Evolutionary conservation across 2,113 vertebrate genomes (phyloP).

Genomic region (Notothenia coriiceps): DNA sequence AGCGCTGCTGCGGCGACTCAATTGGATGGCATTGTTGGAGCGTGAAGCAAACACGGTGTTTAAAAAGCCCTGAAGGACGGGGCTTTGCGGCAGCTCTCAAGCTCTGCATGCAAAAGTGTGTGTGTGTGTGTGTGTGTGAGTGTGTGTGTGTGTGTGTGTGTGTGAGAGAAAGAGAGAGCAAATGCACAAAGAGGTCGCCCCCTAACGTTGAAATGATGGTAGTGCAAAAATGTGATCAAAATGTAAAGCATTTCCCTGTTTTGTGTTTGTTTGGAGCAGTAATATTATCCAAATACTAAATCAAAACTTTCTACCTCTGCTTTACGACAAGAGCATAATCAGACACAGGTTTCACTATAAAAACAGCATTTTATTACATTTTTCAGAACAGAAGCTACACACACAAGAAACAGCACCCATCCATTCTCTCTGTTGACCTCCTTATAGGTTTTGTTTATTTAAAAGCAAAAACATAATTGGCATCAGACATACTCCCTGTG

Average conservation of each 20-base stretch:
- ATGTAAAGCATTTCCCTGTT: too few relatives aligned
- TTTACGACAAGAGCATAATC: neutral
- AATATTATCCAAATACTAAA: too few relatives aligned
- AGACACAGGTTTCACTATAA: conserved; percentile 20
- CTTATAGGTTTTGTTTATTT: neutral
- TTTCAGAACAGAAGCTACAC: conserved; percentile 46
- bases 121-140: conserved; percentile 1
- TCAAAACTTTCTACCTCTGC: neutral
- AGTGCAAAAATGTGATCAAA: conserved; percentile 33
- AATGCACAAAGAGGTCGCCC: conserved; percentile 61
- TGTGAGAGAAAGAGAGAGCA: conserved; percentile 3
- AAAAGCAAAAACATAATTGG: conserved; percentile 14
- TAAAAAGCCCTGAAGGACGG: conserved; percentile 67
- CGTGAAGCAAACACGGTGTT: conserved; percentile 65
- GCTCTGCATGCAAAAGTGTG: conserved; percentile 3
- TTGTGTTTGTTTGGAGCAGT: too few relatives aligned
- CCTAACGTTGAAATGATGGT: conserved; percentile 38
- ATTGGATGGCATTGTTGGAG: conserved; percentile 53
- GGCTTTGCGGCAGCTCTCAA: conserved; percentile 76
- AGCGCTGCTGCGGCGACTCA: conserved; percentile 31
- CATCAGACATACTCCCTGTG: conserved; percentile 9
- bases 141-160: neutral
- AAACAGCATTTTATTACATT: conserved; percentile 63
- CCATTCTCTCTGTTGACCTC: conserved; percentile 7
- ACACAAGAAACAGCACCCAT: conserved; percentile 25